phyloP scores from a whole-genome alignment of 2,113 vertebrate genomes.

The Ictalurus furcatus region DNA sequence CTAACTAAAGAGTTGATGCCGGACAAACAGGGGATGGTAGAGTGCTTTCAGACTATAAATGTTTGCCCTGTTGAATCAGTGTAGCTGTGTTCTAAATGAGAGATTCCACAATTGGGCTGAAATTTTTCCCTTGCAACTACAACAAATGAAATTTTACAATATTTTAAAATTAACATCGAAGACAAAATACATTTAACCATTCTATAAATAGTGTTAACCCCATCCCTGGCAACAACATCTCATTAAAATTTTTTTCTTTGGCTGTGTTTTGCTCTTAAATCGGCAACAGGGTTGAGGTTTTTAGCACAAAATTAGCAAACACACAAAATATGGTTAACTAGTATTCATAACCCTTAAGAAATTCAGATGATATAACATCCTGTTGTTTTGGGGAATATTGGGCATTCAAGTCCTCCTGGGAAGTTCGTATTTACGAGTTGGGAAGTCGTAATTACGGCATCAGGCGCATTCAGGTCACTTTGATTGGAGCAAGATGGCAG shows the following conservation, averaged over 20 bases:
- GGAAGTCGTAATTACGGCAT: no score
- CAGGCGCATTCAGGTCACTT: no score
- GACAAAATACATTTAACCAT: not conserved
- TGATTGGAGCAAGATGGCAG: no score
- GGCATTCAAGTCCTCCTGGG: no score
- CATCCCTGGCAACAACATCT: not conserved
- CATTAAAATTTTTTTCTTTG: not conserved
- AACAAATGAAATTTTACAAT: not conserved
- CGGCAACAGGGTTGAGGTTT: not conserved
- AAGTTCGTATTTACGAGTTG: no score
- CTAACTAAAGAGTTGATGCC: not conserved
- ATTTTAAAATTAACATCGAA: not conserved
- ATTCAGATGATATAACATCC: not conserved
- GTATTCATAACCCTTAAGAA: not conserved
- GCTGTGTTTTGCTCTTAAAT: not conserved
- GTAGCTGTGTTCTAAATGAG: not conserved
- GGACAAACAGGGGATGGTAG: not conserved
- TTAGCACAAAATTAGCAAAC: not conserved
- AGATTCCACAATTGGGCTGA: not conserved
- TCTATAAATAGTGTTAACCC: not conserved
- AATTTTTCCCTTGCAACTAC: not conserved
- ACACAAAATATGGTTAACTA: not conserved
- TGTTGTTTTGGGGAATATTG: not conserved
- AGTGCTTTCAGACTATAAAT: not conserved
- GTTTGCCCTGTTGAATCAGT: not conserved